A percentile compares a stretch with the other conserved stretches of the same genome.
These are phyloP conservation scores for Babylonia areolata DNA, from an alignment of 1,140 invertebrate species.

Conservation along the genomic window DNA sequence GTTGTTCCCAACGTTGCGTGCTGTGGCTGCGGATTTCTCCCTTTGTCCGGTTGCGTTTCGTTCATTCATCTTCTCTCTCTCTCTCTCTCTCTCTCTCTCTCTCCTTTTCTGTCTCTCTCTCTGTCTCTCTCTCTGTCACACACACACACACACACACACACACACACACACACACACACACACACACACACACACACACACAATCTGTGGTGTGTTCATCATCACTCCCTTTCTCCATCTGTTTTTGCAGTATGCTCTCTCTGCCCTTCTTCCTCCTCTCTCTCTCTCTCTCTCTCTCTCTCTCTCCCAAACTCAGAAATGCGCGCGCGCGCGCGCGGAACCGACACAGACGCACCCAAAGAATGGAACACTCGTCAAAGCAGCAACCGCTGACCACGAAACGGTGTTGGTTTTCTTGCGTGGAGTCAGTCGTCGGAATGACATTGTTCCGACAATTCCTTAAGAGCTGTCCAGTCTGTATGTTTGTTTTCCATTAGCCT, in stretches of 20 bases:
- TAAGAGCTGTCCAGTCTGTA: too few species aligned
- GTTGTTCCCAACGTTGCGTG: too few species aligned
- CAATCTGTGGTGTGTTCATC: not conserved
- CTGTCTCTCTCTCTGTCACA: not conserved
- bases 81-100: not conserved
- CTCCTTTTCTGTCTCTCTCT: slow-evolving; percentile 1
- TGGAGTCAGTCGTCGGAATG: too few species aligned
- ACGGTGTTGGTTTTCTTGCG: too few species aligned
- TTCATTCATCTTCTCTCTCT: slow-evolving; percentile 41
- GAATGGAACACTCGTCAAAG: too few species aligned
- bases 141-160: not conserved
- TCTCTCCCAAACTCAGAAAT: not conserved
- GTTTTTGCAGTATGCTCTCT: not conserved
- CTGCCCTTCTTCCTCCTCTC: not conserved
- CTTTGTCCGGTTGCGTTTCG: slow-evolving; percentile 49
- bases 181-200: not conserved
- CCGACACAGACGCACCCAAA: too few species aligned
- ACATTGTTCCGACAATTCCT: too few species aligned
- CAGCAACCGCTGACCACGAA: too few species aligned
- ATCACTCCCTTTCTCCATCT: too few species aligned
- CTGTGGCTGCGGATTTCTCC: too few species aligned
- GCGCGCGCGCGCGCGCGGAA: not conserved
- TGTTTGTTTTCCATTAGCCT: too few species aligned
- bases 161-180: not conserved
- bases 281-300: too few species aligned